Evolutionary conservation across 2,888 invertebrate genomes (phyloP).

Genomic region (Pimpla rufipes): DNA sequence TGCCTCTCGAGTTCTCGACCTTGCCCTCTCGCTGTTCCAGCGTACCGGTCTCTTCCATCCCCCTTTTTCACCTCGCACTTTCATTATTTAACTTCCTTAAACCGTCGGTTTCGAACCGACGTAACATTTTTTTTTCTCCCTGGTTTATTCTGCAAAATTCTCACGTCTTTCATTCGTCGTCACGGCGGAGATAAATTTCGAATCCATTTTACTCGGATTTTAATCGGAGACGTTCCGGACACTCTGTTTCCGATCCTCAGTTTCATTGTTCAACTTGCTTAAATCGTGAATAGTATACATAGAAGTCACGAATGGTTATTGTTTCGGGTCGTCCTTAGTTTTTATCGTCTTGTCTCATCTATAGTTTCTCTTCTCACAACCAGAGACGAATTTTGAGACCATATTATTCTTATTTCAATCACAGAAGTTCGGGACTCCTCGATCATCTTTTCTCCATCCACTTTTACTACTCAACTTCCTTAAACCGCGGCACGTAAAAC

Average conservation of each 20-base stretch:
- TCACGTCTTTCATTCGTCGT: too few relatives aligned
- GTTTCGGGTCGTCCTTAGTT: too few relatives aligned
- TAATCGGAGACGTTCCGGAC: too few relatives aligned
- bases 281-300: too few relatives aligned
- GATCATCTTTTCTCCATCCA: background rate
- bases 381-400: background rate
- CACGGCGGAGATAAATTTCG: background rate
- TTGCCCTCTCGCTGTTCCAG: conserved; percentile 38
- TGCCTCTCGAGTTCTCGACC: conserved; percentile 48
- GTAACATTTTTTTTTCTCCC: background rate
- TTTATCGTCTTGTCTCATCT: too few relatives aligned
- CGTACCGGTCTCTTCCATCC: background rate
- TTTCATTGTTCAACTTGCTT: too few relatives aligned
- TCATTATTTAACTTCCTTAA: conserved; percentile 32
- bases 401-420: background rate
- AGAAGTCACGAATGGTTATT: too few relatives aligned
- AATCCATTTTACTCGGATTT: background rate
- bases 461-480: background rate
- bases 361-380: too few relatives aligned
- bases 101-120: background rate
- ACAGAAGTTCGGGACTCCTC: too few relatives aligned
- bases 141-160: background rate
- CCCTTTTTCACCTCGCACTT: conserved; percentile 8
- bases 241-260: too few relatives aligned
- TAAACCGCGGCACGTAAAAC: too few relatives aligned